These are phyloP conservation scores for Malurus leucopterus DNA, from an alignment of 2,797 vertebrate genomes.

Conservation along the genomic window DNA sequence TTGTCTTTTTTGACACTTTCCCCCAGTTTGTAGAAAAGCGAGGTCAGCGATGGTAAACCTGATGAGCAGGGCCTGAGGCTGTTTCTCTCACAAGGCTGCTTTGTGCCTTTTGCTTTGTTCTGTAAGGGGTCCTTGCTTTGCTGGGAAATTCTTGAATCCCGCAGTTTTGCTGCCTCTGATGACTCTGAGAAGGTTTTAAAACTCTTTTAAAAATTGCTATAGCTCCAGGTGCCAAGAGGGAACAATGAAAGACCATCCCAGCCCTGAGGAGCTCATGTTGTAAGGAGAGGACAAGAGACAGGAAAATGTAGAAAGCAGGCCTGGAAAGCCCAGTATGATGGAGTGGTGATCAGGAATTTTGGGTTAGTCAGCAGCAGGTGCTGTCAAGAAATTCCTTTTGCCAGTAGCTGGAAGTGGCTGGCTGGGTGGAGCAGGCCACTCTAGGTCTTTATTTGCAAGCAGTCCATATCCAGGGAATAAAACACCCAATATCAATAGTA, in stretches of 20 bases:
- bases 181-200: not conserved
- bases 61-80: not conserved
- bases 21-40: not conserved
- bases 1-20: not conserved
- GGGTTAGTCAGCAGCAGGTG: not conserved
- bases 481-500: not conserved
- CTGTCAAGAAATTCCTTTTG: not conserved
- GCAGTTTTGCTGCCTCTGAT: not conserved
- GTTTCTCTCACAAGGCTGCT: not conserved
- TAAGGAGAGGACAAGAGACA: not conserved
- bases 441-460: not conserved
- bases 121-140: not conserved
- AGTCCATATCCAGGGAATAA: not conserved
- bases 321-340: not conserved
- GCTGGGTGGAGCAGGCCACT: not conserved
- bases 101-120: not conserved
- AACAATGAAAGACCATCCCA: not conserved
- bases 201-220: not conserved
- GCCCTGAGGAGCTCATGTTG: not conserved
- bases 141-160: not conserved
- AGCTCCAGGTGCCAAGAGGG: not conserved
- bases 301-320: not conserved
- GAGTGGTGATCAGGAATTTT: not conserved
- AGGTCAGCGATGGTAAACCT: accelerated
- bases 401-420: not conserved